Conservation (phyloP, 2,797 vertebrate genomes). For the Potorous gilbertii region DNA sequence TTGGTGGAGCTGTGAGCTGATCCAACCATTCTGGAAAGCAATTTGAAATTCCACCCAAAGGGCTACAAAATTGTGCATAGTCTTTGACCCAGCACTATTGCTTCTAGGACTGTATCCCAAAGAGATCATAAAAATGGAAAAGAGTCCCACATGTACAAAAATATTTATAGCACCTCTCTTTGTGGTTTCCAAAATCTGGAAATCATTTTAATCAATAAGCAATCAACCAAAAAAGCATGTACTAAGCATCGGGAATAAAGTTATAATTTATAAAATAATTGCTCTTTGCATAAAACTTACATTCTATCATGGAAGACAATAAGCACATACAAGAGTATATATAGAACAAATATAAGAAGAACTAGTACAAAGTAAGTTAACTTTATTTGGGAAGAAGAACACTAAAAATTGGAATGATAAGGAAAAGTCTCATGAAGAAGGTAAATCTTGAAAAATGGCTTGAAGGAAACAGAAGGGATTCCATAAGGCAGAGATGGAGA, state of each 20-base stretch:
- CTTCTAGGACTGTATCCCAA: too few relatives aligned
- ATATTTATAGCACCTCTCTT: too few relatives aligned
- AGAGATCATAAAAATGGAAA: too few relatives aligned
- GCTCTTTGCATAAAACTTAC: background rate
- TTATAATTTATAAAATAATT: background rate
- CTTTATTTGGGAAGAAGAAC: background rate
- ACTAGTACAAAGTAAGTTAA: background rate
- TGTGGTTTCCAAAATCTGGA: too few relatives aligned
- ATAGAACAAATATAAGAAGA: background rate
- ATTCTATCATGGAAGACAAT: background rate
- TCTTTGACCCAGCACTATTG: too few relatives aligned
- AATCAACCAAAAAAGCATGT: background rate
- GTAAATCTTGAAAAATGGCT: background rate
- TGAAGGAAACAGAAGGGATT: background rate
- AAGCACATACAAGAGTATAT: background rate
- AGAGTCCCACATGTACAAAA: too few relatives aligned
- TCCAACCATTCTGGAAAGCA: too few relatives aligned
- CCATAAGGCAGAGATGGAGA: background rate
- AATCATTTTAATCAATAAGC: background rate
- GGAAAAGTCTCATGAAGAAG: background rate
- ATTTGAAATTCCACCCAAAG: too few relatives aligned
- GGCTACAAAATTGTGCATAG: too few relatives aligned
- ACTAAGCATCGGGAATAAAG: background rate
- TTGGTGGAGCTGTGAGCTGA: too few relatives aligned
- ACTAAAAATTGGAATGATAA: background rate